Conservation (phyloP, 2,888 invertebrate genomes). For the Neocrepidodera transversa region DNA sequence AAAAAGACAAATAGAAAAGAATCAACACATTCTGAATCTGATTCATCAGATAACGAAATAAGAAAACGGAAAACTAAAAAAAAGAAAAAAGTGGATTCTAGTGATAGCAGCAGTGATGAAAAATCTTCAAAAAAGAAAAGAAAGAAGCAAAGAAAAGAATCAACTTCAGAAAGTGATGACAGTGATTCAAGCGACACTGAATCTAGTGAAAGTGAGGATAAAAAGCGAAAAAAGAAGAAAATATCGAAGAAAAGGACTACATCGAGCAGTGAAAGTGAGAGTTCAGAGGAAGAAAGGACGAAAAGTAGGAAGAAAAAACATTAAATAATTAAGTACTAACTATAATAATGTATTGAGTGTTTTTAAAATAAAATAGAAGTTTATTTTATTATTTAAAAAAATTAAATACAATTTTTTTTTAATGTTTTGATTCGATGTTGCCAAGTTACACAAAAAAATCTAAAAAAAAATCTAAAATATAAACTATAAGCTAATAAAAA, state of each 20-base stretch:
- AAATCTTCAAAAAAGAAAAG: neutral
- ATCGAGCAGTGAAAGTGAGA: constrained; percentile 31
- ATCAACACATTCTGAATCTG: neutral
- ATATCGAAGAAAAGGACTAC: constrained; percentile 37
- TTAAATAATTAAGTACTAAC: neutral
- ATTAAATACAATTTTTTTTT: too few relatives aligned
- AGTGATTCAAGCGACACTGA: constrained; percentile 27
- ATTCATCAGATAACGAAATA: neutral
- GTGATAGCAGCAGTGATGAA: neutral
- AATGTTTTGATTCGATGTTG: too few relatives aligned
- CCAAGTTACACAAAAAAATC: too few relatives aligned
- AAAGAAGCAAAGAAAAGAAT: neutral
- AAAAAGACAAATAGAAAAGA: neutral
- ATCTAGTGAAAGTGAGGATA: constrained; percentile 46
- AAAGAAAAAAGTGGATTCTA: neutral
- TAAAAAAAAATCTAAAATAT: too few relatives aligned
- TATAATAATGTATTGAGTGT: too few relatives aligned
- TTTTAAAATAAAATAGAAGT: too few relatives aligned
- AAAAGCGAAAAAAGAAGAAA: constrained; percentile 33
- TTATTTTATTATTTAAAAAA: too few relatives aligned
- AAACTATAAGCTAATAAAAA: too few relatives aligned
- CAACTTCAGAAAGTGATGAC: constrained; percentile 16
- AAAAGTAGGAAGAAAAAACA: constrained; percentile 21
- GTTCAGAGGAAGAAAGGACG: constrained; percentile 20
- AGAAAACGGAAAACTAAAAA: neutral